phyloP scores from a whole-genome alignment of 2,113 vertebrate species.

The Cyphomyrus discorhynchus region DNA sequence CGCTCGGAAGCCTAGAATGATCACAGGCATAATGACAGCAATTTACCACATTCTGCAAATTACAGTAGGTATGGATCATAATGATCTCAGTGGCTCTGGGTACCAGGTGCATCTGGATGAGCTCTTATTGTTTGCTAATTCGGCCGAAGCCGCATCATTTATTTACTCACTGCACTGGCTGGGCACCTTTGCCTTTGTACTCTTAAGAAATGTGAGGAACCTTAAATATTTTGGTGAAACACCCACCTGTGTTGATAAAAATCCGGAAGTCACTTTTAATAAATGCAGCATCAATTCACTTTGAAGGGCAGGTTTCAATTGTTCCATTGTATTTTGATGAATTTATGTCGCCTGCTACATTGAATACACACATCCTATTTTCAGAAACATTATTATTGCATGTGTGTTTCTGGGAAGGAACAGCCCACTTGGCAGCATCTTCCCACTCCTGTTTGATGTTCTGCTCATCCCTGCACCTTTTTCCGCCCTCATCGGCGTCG shows the following conservation, averaged over 20 bases:
- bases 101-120: neutral
- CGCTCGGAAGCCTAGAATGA: neutral
- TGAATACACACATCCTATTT: neutral
- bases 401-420: neutral
- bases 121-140: neutral
- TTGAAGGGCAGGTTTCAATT: neutral
- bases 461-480: neutral
- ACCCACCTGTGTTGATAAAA: neutral
- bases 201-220: neutral
- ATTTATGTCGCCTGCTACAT: neutral
- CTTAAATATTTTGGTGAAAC: neutral
- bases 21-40: neutral
- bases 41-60: neutral
- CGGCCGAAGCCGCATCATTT: neutral
- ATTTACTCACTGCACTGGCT: neutral
- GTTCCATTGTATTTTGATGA: neutral
- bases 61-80: neutral
- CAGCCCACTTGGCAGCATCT: neutral
- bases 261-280: neutral
- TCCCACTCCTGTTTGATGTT: neutral
- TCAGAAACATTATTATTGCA: neutral
- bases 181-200: neutral
- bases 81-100: neutral
- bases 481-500: neutral
- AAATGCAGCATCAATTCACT: neutral